Percentiles rank a stretch among this genome's conserved stretches.
These are phyloP conservation scores for Mamestra brassicae DNA, from an alignment of 2,888 invertebrate genomes.

Conservation along the genomic window DNA sequence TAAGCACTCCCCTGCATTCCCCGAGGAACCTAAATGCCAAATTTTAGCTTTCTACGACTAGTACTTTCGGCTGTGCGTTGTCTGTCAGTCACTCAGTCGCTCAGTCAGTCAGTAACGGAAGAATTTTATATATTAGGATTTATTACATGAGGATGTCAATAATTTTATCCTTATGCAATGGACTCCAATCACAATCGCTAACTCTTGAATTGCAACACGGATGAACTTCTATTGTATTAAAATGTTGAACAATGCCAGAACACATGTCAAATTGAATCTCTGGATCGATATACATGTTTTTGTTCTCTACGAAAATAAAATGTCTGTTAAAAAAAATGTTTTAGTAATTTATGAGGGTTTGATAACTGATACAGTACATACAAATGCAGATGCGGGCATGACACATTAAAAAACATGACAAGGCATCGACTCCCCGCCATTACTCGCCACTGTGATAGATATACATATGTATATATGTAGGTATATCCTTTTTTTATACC, in stretches of 20 bases:
- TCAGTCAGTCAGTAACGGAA: no score
- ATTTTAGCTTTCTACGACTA: no score
- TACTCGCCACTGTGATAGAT: neutral
- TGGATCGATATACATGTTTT: neutral
- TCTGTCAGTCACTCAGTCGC: no score
- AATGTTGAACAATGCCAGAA: slow-evolving; percentile 2
- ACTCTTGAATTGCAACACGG: slow-evolving; percentile 1
- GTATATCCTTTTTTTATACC: no score
- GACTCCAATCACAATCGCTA: neutral
- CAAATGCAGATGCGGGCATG: slow-evolving; percentile 23
- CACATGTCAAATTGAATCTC: neutral
- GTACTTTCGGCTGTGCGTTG: no score
- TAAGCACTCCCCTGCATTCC: no score
- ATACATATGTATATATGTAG: no score
- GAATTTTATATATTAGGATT: neutral
- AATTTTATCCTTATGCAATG: neutral
- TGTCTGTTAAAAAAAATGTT: neutral
- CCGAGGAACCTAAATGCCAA: no score
- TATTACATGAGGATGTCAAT: neutral
- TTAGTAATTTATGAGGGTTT: neutral
- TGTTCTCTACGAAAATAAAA: neutral
- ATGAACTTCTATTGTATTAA: slow-evolving; percentile 38
- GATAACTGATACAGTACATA: neutral
- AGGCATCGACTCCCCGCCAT: neutral
- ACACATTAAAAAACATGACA: neutral